Percentiles rank a stretch among this genome's conserved stretches.
phyloP scores from a whole-genome alignment of 2,888 invertebrate species.

The Clusia tigrina region DNA sequence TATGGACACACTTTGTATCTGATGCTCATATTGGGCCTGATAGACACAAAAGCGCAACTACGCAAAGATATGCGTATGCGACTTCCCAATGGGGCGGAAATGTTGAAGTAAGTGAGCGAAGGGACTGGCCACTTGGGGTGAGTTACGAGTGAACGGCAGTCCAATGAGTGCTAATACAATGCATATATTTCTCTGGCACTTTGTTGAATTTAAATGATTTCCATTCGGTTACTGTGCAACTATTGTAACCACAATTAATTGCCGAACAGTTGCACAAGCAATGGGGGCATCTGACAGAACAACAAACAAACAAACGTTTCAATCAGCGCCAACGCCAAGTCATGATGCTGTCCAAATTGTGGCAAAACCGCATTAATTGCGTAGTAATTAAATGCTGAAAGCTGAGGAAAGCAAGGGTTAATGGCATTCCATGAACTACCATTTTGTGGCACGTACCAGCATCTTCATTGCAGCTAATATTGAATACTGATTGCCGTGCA shows the following conservation, averaged over 20 bases:
- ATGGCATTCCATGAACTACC: neutral
- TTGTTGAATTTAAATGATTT: conserved; percentile 1
- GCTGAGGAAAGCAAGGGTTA: neutral
- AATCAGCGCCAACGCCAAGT: neutral
- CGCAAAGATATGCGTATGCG: neutral
- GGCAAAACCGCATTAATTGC: no score
- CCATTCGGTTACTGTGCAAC: neutral
- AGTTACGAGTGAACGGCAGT: neutral
- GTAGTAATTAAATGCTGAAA: neutral
- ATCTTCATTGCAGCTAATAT: neutral
- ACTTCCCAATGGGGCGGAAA: no score
- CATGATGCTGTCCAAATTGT: neutral
- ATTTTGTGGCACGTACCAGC: neutral
- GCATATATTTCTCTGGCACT: neutral
- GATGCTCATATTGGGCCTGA: no score
- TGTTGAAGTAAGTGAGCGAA: no score
- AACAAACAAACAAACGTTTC: neutral
- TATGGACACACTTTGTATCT: no score
- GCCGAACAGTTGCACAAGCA: neutral
- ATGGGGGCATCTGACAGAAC: neutral
- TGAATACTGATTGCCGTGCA: neutral
- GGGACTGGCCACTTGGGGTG: conserved; percentile 3
- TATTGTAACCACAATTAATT: neutral
- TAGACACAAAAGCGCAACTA: no score
- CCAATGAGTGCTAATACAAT: neutral